Evolutionary conservation across 2,797 vertebrate genomes (phyloP).

Genomic region (Argentina silus): DNA sequence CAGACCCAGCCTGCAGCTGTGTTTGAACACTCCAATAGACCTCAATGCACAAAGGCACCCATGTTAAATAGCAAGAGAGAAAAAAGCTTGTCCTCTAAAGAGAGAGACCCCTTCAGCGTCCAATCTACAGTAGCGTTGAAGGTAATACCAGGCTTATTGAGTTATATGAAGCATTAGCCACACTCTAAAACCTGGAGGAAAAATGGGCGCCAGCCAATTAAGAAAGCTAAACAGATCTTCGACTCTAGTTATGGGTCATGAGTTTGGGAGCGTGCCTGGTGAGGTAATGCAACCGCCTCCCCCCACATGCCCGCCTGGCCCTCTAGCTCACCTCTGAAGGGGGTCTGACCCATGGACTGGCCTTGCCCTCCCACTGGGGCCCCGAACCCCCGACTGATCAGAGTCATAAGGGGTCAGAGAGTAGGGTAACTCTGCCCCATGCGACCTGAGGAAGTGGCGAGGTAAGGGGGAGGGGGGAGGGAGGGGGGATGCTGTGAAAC

Average conservation of each 20-base stretch:
- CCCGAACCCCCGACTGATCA: slow-evolving; percentile 47
- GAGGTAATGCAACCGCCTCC: slow-evolving; percentile 8
- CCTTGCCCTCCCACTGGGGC: slow-evolving; percentile 33
- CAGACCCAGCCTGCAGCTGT: slow-evolving; percentile 39
- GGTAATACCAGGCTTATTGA: slow-evolving; percentile 26
- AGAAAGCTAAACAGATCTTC: slow-evolving; percentile 17
- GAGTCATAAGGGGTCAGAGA: slow-evolving; percentile 62
- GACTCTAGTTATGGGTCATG: slow-evolving; percentile 28
- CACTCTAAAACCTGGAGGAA: slow-evolving; percentile 39
- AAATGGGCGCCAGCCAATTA: slow-evolving; percentile 22
- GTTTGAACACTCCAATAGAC: slow-evolving; percentile 54
- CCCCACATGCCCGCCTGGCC: slow-evolving; percentile 6
- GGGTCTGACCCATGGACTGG: slow-evolving; percentile 47
- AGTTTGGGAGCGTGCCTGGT: slow-evolving; percentile 18
- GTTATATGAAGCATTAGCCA: slow-evolving; percentile 17
- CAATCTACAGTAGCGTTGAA: slow-evolving; percentile 21
- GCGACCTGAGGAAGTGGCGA: slow-evolving; percentile 57
- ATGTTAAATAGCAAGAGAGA: slow-evolving; percentile 32
- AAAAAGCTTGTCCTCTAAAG: slow-evolving; percentile 32
- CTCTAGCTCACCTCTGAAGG: slow-evolving; percentile 31
- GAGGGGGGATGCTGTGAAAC: slow-evolving; percentile 66
- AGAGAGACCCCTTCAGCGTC: slow-evolving; percentile 20
- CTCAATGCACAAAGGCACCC: slow-evolving; percentile 33
- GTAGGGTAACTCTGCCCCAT: slow-evolving; percentile 62
- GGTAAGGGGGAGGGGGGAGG: slow-evolving; percentile 37